These are phyloP conservation scores for Drosophila meridiana DNA, from an alignment of 2,888 invertebrate species.

Conservation along the genomic window DNA sequence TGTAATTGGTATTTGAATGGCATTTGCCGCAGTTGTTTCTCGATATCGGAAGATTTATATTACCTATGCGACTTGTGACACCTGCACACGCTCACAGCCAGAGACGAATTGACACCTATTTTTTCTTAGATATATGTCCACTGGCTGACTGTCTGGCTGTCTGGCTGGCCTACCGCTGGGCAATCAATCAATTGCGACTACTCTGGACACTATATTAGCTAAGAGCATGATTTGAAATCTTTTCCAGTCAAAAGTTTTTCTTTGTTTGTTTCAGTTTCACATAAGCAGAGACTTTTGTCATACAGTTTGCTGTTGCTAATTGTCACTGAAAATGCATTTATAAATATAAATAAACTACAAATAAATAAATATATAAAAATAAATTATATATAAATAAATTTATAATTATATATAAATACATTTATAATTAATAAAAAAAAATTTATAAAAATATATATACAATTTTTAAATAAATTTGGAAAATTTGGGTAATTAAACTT, in stretches of 20 bases:
- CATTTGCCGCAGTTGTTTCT: slow-evolving; percentile 36
- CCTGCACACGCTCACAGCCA: slow-evolving; percentile 44
- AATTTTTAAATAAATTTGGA: no score
- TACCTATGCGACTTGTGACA: slow-evolving; percentile 45
- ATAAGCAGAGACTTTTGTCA: background rate
- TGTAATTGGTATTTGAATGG: slow-evolving; percentile 73
- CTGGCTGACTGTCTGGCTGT: slow-evolving; percentile 8
- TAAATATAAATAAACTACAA: no score
- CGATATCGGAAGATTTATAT: slow-evolving; percentile 66
- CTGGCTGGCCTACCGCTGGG: slow-evolving; percentile 55
- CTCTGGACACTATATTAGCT: slow-evolving; percentile 25
- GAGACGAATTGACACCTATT: slow-evolving; percentile 41
- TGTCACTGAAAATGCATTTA: background rate
- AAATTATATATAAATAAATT: no score
- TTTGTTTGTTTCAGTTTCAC: background rate
- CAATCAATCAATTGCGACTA: slow-evolving; percentile 63
- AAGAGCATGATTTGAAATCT: slow-evolving; percentile 4
- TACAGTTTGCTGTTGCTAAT: no score
- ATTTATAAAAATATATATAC: no score
- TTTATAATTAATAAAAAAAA: no score
- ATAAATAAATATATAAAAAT: no score
- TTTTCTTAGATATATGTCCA: slow-evolving; percentile 30
- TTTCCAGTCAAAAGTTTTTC: background rate
- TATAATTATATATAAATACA: no score
- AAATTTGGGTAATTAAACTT: no score